Percentiles rank a stretch among this genome's conserved stretches.
Conservation (phyloP, 1,140 invertebrate genomes). For the Cotesia vestalis region DNA sequence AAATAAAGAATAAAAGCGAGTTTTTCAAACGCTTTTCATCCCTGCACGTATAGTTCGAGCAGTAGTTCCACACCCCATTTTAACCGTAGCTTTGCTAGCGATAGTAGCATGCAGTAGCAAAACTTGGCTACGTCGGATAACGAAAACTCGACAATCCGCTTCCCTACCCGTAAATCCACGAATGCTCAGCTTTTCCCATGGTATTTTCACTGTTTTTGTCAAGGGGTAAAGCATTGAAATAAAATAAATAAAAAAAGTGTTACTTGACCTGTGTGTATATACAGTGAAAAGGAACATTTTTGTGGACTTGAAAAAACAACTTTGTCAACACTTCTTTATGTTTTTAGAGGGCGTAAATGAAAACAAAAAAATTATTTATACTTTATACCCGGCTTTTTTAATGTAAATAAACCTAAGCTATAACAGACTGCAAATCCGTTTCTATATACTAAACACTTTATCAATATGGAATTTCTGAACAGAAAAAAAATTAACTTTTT, state of each 20-base stretch:
- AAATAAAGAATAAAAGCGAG: too few relatives aligned
- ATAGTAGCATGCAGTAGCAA: neutral
- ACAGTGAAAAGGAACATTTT: neutral
- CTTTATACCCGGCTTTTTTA: too few relatives aligned
- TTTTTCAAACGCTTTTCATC: too few relatives aligned
- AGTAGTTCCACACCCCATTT: neutral
- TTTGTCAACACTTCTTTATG: slow-evolving; percentile 5
- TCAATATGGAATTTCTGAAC: too few relatives aligned
- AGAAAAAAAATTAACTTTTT: too few relatives aligned
- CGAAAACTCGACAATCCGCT: slow-evolving; percentile 13
- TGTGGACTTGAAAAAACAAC: neutral
- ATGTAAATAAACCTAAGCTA: too few relatives aligned
- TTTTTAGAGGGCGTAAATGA: too few relatives aligned
- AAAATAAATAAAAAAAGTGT: slow-evolving; percentile 2
- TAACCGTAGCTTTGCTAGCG: slow-evolving; percentile 9
- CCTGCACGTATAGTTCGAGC: too few relatives aligned
- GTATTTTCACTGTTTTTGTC: slow-evolving; percentile 12
- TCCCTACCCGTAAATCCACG: slow-evolving; percentile 8
- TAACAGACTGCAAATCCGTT: too few relatives aligned
- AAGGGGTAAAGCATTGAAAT: slow-evolving; percentile 10
- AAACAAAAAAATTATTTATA: too few relatives aligned
- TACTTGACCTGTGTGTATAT: slow-evolving; percentile 2
- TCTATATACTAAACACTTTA: too few relatives aligned
- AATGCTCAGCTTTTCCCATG: slow-evolving; percentile 2
- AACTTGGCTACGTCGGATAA: slow-evolving; percentile 13